phyloP scores from a whole-genome alignment of 2,797 vertebrate species.

The Lacerta viridis region DNA sequence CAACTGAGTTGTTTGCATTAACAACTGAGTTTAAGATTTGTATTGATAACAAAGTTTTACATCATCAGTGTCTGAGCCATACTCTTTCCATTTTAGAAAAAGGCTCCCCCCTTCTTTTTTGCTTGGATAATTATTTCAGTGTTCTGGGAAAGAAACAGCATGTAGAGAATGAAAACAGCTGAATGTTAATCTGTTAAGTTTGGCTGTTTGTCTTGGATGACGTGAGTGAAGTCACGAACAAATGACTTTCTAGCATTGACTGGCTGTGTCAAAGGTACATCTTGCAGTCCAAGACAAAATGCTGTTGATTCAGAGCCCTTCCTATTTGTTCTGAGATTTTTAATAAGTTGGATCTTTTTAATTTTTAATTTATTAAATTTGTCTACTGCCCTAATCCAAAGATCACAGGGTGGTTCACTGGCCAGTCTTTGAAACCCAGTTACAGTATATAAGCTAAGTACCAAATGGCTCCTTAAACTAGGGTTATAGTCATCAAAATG shows the following conservation, averaged over 20 bases:
- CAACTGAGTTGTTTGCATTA: constrained; percentile 55
- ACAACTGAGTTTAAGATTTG: constrained; percentile 58
- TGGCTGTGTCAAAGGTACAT: constrained; percentile 45
- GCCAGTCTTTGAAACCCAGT: too few relatives aligned
- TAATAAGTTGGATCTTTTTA: neutral
- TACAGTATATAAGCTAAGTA: too few relatives aligned
- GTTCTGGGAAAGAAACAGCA: constrained; percentile 53
- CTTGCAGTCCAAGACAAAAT: constrained; percentile 34
- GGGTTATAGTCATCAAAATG: too few relatives aligned
- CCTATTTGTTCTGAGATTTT: neutral
- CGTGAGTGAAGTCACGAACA: constrained; percentile 45
- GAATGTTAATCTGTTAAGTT: constrained; percentile 48
- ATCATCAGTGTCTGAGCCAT: constrained; percentile 70
- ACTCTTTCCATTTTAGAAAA: constrained; percentile 51
- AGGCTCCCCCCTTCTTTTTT: constrained; percentile 56
- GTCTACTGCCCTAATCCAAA: too few relatives aligned
- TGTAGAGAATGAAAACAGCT: constrained; percentile 20
- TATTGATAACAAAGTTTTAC: constrained; percentile 48
- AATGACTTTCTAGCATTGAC: constrained; percentile 49
- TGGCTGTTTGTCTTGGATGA: constrained; percentile 68
- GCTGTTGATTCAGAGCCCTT: neutral
- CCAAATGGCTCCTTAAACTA: too few relatives aligned
- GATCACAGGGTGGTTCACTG: too few relatives aligned
- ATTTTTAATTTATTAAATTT: too few relatives aligned
- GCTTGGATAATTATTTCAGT: constrained; percentile 67